Base-by-base conservation (phyloP, 1,140 invertebrate genomes). In the Drosophila setifemur region DNA sequence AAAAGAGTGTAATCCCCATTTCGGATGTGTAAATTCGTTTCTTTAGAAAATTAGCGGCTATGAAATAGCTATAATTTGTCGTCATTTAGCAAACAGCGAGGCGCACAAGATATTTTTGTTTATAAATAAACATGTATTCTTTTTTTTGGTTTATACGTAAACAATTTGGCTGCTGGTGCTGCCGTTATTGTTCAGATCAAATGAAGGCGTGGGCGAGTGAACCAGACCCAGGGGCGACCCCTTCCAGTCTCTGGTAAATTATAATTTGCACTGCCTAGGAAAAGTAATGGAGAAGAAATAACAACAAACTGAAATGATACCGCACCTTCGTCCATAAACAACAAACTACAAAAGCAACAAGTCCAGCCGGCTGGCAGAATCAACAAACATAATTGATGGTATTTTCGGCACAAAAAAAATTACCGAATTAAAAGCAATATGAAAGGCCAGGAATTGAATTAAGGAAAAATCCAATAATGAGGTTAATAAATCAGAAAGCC, bases 21-120 rank as follows among this genome's bases (percentile, higher is more conserved):
- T 3, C 23, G 3, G 35, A 14, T 58, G 6, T 31, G 35, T 40
- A 61, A n/a, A n/a, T 71, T 26, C 18, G 33, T 50, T 74, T 68
- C 72, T 54, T 53, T 54, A 53, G 42, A 43, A 61, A 74, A 61
- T 68, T 74, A 74, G 33, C 48, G 14, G 43, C 43, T 37, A 69
- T 61, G 49, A 75, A 72, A 71, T 50, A 52, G 47, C 72, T 72
- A 48, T 72, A 72, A 76, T 67, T 81, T 81, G 77, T 81, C 67
- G 72, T 82, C 77, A 72, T 82, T 76, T 82, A 54, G 28, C 60
- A 26, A 7, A 18, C 33, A 37, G 33, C 14, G 33, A 37, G 16
- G 16, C 33, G 33, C 47, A 52, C 61, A 12, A 74, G 28, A 35
- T 35, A 45, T 74, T 66, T 79, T 71, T 71, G 72, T 72, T 79